Conservation (phyloP, 1,140 invertebrate species). For the honey bee (Apis mellifera) region DNA sequence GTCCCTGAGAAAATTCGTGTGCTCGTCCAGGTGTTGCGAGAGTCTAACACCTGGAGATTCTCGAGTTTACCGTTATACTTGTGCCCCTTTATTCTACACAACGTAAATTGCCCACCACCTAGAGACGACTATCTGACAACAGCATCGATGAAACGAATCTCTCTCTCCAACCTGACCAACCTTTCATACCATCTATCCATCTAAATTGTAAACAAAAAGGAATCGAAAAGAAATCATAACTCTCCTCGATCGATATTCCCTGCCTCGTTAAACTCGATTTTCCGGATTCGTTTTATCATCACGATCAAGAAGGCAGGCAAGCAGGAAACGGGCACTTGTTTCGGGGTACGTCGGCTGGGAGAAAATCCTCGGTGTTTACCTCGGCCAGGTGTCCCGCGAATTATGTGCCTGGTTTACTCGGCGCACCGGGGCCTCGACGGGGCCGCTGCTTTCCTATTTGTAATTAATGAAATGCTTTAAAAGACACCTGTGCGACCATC, state of each 20-base stretch:
- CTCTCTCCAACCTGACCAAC: not conserved
- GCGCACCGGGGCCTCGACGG: not conserved
- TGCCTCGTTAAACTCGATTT: not conserved
- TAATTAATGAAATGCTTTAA: constrained; percentile 78
- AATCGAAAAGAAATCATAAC: too few species aligned
- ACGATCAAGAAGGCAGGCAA: not conserved
- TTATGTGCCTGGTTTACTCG: not conserved
- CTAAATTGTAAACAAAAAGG: too few species aligned
- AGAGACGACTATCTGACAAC: not conserved
- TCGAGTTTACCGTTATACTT: constrained; percentile 50
- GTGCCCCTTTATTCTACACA: constrained; percentile 14
- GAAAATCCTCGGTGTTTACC: constrained; percentile 50
- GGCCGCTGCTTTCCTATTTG: constrained; percentile 68
- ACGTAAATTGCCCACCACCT: constrained; percentile 25
- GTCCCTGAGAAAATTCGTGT: constrained; percentile 61
- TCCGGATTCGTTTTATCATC: constrained; percentile 11
- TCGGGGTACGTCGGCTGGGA: too few species aligned
- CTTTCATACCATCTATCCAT: too few species aligned
- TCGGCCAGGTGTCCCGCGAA: constrained; percentile 46
- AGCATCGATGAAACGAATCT: not conserved
- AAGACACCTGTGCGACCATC: constrained; percentile 77
- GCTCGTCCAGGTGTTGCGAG: constrained; percentile 51
- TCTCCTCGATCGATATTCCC: not conserved
- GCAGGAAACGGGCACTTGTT: constrained; percentile 44
- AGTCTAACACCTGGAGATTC: constrained; percentile 44